These are phyloP conservation scores for Timema podura DNA, from an alignment of 2,888 invertebrate genomes.

Conservation along the genomic window DNA sequence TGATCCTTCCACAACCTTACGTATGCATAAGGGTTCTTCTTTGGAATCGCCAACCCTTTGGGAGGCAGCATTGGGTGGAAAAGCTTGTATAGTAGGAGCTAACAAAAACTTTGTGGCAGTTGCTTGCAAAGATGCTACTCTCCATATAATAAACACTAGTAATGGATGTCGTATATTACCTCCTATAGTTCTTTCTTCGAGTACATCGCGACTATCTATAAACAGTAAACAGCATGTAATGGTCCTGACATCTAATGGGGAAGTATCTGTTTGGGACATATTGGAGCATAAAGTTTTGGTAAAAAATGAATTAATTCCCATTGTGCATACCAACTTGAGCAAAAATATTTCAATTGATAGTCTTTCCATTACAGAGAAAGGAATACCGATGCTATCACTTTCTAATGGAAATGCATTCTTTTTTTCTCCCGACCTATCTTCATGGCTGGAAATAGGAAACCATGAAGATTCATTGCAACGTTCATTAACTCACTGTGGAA, in stretches of 20 bases:
- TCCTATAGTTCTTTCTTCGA: conserved; percentile 53
- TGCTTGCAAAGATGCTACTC: conserved; percentile 63
- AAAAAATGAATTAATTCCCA: conserved; percentile 56
- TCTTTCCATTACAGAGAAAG: conserved; percentile 61
- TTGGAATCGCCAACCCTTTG: conserved; percentile 34
- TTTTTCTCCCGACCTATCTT: conserved; percentile 68
- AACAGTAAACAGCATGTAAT: conserved; percentile 49
- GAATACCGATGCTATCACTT: conserved; percentile 77
- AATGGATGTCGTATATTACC: conserved; percentile 42
- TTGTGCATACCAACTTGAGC: conserved; percentile 31
- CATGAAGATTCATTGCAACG: conserved; percentile 47
- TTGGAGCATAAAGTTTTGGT: conserved; percentile 52
- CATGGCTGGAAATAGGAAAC: conserved; percentile 52
- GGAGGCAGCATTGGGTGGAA: conserved; percentile 45
- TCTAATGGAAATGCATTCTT: conserved; percentile 82
- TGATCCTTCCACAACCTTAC: conserved; percentile 22
- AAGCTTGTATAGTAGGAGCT: conserved; percentile 57
- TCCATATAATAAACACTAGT: conserved; percentile 58
- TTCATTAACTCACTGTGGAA: conserved; percentile 41
- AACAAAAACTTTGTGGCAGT: conserved; percentile 58
- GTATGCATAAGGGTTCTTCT: conserved; percentile 12
- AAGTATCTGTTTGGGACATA: conserved; percentile 59
- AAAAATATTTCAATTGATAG: conserved; percentile 46
- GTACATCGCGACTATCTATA: conserved; percentile 55
- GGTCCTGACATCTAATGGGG: conserved; percentile 53